Base-by-base conservation (phyloP, 2,888 invertebrate genomes). In the Thelaira solivaga region DNA sequence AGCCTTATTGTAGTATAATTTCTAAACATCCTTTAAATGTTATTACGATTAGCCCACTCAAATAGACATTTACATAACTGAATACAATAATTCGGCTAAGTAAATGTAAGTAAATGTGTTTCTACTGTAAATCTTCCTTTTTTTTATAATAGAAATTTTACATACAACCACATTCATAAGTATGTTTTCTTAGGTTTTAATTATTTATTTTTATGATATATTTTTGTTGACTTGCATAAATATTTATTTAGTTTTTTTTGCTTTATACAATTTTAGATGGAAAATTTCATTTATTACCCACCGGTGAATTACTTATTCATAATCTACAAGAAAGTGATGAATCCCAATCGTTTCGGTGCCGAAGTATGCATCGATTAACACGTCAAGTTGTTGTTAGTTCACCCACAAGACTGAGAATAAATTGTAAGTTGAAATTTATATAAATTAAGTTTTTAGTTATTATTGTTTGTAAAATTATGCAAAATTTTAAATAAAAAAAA, bases 241-340 rank as follows among this genome's bases (percentile, higher is more conserved):
- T 31, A 22, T 41, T 18, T 16, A n/a, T 34, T n/a, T 13, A 16
- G n/a, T 34, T 18, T 34, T 29, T 43, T 36, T 61, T 62, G 11
- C 6, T 8, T 43, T 71, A 31, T 51, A 36, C 24, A 62, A 79
- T 82, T 80, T 67, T 90, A 93, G 93, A 94, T 89, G 94, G 93
- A 80, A 94, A 94, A 88, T 94, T 93, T 88, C 93, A 94, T 89
- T 91, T 94, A 84, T 90, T 94, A 84, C 93, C 93, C 81, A 92
- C 93, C 72, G 94, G 94, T 75, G 94, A 94, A 87, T 91, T 94
- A 82, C 90, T 94, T 83, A 92, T 94, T 81, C 93, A 94, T 90
- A 93, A 93, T 87, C 90, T 94, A 83, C 93, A 94, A 86, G 93
- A 92, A 88, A 93, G 91, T 88, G 94, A 94, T 88, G 93, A 93